Evolutionary conservation across 2,113 vertebrate species (phyloP).

Genomic region (Sceloporus tristichus): DNA sequence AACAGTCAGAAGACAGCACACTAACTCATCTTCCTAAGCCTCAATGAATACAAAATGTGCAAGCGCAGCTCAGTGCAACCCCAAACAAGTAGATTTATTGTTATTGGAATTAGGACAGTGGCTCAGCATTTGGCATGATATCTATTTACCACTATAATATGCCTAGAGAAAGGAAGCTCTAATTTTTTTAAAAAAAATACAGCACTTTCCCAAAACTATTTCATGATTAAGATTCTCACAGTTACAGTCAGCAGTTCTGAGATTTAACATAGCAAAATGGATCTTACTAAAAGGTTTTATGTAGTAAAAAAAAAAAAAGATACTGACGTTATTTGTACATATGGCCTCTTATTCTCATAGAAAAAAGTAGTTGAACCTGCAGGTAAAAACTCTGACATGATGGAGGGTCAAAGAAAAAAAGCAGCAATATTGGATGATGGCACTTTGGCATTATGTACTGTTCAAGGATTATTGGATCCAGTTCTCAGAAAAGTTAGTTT

Average conservation of each 20-base stretch:
- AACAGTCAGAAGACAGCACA: conserved; percentile 29
- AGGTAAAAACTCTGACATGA: background rate
- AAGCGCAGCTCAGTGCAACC: conserved; percentile 53
- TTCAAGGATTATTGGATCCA: background rate
- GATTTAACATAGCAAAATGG: background rate
- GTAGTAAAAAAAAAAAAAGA: background rate
- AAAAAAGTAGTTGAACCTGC: background rate
- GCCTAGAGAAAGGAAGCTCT: conserved; percentile 78
- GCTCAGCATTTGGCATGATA: conserved; percentile 70
- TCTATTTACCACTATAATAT: conserved; percentile 78
- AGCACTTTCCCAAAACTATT: conserved; percentile 12
- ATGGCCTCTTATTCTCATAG: background rate
- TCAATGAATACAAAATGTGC: conserved; percentile 48
- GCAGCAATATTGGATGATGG: background rate
- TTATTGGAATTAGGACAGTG: conserved; percentile 68
- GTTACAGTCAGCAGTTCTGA: conserved; percentile 12
- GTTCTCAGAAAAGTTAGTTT: too few species aligned
- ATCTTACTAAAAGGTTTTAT: background rate
- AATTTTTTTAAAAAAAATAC: conserved; percentile 28
- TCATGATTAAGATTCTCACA: conserved; percentile 16
- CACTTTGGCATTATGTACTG: background rate
- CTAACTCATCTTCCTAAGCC: conserved; percentile 56
- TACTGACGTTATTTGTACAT: background rate
- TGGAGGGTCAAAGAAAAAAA: background rate
- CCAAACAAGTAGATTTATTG: conserved; percentile 76